Evolutionary conservation across 2,888 invertebrate species (phyloP).

Genomic region (Nephrotoma guestfalica): DNA sequence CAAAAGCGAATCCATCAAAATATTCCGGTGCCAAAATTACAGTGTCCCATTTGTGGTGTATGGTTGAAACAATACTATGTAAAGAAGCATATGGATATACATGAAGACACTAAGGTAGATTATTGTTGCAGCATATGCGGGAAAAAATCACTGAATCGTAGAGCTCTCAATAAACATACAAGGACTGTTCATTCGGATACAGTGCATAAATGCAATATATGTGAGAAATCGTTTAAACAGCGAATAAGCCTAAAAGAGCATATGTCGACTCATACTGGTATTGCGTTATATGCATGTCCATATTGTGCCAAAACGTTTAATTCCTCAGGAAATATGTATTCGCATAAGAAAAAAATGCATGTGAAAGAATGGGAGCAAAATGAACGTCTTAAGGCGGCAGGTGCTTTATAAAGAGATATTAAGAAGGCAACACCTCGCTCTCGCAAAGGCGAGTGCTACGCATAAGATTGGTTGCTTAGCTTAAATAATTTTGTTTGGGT

Average conservation of each 20-base stretch:
- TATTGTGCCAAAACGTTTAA: conserved; percentile 31
- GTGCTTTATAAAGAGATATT: not conserved
- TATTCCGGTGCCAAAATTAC: conserved; percentile 23
- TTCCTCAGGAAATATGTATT: conserved; percentile 31
- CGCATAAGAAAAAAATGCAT: conserved; percentile 29
- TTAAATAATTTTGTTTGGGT: no score
- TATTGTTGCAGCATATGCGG: conserved; percentile 26
- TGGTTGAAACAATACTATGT: conserved; percentile 28
- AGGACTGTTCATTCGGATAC: conserved; percentile 27
- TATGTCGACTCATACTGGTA: conserved; percentile 31
- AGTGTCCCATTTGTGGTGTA: conserved; percentile 27
- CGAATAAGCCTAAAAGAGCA: conserved; percentile 20
- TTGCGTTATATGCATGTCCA: conserved; percentile 28
- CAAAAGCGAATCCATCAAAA: conserved; percentile 21
- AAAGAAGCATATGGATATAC: conserved; percentile 26
- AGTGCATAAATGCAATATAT: conserved; percentile 25
- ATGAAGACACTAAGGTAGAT: conserved; percentile 21
- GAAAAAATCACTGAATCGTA: conserved; percentile 14
- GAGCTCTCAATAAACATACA: conserved; percentile 26
- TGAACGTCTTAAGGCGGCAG: not conserved
- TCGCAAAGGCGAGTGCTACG: no score
- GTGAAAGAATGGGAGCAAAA: conserved; percentile 24
- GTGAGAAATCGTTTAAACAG: conserved; percentile 27
- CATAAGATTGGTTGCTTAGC: no score
- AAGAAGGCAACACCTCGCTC: no score